Percentiles rank a stretch among this genome's conserved stretches.
These are phyloP conservation scores for Oophaga pumilio DNA, from an alignment of 2,113 vertebrate genomes.

Conservation along the genomic window DNA sequence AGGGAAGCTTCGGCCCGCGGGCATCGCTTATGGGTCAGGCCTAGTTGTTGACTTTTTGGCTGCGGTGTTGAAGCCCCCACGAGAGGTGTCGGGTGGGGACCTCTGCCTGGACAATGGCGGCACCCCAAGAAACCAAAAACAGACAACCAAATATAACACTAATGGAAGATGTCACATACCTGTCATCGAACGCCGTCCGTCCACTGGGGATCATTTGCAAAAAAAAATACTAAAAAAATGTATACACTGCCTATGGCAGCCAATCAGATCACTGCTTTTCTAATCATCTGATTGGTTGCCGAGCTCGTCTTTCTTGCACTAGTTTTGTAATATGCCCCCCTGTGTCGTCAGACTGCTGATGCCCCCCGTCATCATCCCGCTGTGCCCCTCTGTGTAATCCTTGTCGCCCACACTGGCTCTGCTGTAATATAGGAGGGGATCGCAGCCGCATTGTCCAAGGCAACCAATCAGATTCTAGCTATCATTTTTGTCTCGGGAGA, in stretches of 20 bases:
- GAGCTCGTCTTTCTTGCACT: neutral
- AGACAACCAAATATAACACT: neutral
- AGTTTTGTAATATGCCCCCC: neutral
- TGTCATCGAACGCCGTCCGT: neutral
- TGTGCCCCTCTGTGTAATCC: neutral
- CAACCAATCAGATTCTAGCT: neutral
- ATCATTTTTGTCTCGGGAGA: neutral
- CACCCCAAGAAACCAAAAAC: constrained; percentile 9
- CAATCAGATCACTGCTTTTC: neutral
- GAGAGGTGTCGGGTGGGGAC: neutral
- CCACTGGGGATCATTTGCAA: neutral
- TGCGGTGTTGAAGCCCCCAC: neutral
- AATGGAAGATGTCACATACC: neutral
- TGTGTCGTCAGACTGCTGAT: neutral
- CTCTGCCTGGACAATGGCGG: neutral
- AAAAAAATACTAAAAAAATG: neutral
- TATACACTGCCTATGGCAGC: neutral
- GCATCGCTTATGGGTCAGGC: neutral
- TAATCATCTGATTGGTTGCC: neutral
- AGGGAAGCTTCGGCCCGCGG: neutral
- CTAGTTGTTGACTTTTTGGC: neutral
- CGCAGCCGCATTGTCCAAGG: neutral
- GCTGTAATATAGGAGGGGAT: neutral
- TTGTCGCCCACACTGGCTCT: neutral
- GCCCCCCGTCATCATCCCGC: neutral